Evolutionary conservation across 2,113 vertebrate genomes (phyloP).

Genomic region (Phrynocephalus versicolor): DNA sequence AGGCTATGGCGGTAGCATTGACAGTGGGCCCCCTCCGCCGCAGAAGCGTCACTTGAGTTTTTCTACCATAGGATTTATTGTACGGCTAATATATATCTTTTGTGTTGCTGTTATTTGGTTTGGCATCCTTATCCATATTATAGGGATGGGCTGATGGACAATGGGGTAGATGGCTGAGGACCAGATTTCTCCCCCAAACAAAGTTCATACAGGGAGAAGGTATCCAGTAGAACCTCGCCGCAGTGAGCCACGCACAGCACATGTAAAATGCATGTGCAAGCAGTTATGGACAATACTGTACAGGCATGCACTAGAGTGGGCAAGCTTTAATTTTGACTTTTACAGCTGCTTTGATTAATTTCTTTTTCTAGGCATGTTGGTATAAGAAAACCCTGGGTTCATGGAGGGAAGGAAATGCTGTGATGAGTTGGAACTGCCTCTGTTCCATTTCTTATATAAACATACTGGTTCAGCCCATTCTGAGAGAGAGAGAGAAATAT

Average conservation of each 20-base stretch:
- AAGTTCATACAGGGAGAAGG: not conserved
- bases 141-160: not conserved
- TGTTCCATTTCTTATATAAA: not conserved
- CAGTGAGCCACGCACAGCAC: not conserved
- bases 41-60: not conserved
- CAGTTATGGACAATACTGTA: not conserved
- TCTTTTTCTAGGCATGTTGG: not conserved
- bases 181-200: not conserved
- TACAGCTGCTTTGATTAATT: not conserved
- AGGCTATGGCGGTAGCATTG: conserved; percentile 84
- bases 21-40: conserved; percentile 81
- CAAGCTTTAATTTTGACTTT: not conserved
- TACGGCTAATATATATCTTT: not conserved
- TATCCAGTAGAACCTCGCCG: not conserved
- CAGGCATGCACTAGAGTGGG: not conserved
- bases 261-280: not conserved
- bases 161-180: not conserved
- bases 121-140: not conserved
- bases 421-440: too few species aligned
- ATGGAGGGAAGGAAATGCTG: too few species aligned
- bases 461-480: not conserved
- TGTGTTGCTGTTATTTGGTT: not conserved
- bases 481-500: not conserved
- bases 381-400: not conserved
- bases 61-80: not conserved